These are phyloP conservation scores for Gephyroberyx darwinii DNA, from an alignment of 2,797 vertebrate species.

Conservation along the genomic window DNA sequence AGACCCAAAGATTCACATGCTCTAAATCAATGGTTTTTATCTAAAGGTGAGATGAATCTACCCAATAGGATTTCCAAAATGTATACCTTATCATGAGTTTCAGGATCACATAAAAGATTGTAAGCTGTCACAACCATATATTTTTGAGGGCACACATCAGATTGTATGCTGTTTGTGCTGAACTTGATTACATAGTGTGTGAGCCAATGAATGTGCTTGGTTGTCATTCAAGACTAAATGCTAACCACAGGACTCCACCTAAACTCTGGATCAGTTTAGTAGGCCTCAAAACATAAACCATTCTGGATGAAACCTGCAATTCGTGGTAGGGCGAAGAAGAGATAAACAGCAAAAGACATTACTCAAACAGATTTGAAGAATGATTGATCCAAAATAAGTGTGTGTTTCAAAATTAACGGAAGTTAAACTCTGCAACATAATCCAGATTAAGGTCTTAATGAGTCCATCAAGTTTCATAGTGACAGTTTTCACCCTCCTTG, in stretches of 20 bases:
- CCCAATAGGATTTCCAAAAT: background rate
- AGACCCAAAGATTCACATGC: background rate
- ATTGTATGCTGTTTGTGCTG: slow-evolving; percentile 43
- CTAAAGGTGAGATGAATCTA: background rate
- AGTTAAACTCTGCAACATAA: too few relatives aligned
- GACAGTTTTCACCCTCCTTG: too few relatives aligned
- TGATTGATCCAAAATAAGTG: slow-evolving; percentile 39
- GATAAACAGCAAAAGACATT: slow-evolving; percentile 54
- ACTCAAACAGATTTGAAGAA: slow-evolving; percentile 36
- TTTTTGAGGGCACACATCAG: slow-evolving; percentile 22
- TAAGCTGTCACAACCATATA: background rate
- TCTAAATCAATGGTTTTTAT: background rate
- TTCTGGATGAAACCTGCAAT: slow-evolving; percentile 50
- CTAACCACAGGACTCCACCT: slow-evolving; percentile 78
- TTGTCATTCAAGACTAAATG: slow-evolving; percentile 54
- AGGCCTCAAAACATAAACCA: slow-evolving; percentile 61
- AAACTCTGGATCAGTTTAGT: slow-evolving; percentile 74
- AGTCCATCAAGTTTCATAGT: too few relatives aligned
- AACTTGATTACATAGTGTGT: slow-evolving; percentile 59
- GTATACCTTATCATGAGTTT: background rate
- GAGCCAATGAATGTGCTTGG: slow-evolving; percentile 59
- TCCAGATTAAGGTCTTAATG: too few relatives aligned
- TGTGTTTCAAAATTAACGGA: background rate
- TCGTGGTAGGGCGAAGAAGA: slow-evolving; percentile 45
- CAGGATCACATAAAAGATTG: slow-evolving; percentile 13